Percentiles rank a stretch among this genome's conserved stretches.
phyloP scores from a whole-genome alignment of 2,888 invertebrate species.

The Monochamus alternatus region DNA sequence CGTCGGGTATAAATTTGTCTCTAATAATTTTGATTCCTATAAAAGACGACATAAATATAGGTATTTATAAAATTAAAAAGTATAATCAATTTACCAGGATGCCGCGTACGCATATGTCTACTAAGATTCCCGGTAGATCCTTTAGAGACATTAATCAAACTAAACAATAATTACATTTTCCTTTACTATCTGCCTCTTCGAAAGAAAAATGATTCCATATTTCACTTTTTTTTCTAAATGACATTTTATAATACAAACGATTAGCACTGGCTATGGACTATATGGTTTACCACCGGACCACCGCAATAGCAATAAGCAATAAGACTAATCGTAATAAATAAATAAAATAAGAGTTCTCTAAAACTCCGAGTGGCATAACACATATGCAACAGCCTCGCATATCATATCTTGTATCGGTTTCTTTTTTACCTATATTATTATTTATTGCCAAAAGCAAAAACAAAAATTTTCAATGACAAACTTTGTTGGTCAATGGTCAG shows the following conservation, averaged over 20 bases:
- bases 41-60: background rate
- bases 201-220: background rate
- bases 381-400: too few species aligned
- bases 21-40: slow-evolving; percentile 2
- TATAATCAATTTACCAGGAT: background rate
- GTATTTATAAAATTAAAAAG: slow-evolving; percentile 5
- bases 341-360: too few species aligned
- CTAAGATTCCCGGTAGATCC: background rate
- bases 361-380: too few species aligned
- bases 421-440: background rate
- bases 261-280: background rate
- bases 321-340: background rate
- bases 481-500: background rate
- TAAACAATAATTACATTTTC: background rate
- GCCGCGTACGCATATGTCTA: background rate
- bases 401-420: background rate
- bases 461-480: slow-evolving; percentile 1
- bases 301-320: background rate
- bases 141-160: slow-evolving; percentile 1
- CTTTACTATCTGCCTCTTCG: slow-evolving; percentile 2
- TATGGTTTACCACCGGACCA: background rate
- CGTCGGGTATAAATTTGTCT: background rate
- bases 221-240: slow-evolving; percentile 1
- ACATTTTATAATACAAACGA: slow-evolving; percentile 2
- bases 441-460: slow-evolving; percentile 5